A percentile compares a stretch with the other conserved stretches of the same genome.
These are phyloP conservation scores for Carlito syrichta DNA, from an alignment of 2,113 vertebrate species.

Conservation along the genomic window DNA sequence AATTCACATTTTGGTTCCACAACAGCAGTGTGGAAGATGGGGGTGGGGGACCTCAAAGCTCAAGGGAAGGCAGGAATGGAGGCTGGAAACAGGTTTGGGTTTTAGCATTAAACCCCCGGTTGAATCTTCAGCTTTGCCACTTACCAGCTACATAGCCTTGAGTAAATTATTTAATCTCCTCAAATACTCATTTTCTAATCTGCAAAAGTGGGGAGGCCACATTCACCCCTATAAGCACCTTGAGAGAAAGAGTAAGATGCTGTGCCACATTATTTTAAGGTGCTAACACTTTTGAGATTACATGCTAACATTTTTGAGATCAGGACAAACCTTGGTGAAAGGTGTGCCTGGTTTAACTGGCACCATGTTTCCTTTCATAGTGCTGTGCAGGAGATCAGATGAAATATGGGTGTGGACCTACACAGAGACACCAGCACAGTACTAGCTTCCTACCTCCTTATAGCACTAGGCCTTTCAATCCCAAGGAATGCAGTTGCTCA, in stretches of 20 bases:
- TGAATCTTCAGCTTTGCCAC: background rate
- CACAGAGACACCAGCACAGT: background rate
- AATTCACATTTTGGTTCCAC: background rate
- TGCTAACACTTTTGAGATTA: too few species aligned
- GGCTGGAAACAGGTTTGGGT: background rate
- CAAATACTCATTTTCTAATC: background rate
- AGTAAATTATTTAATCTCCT: background rate
- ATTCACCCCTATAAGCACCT: background rate
- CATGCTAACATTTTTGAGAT: background rate
- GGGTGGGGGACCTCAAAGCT: background rate
- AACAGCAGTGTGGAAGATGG: background rate
- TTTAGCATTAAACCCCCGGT: background rate
- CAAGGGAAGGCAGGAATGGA: background rate
- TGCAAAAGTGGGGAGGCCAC: background rate
- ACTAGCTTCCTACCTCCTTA: background rate
- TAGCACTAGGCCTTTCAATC: background rate
- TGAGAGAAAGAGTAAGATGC: background rate
- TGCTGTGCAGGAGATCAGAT: background rate
- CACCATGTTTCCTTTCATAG: background rate
- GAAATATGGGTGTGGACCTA: background rate
- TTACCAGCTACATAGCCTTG: background rate
- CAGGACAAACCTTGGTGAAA: background rate
- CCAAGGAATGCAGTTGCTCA: background rate
- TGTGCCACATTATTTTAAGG: background rate
- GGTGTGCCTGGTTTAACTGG: background rate